phyloP scores from a whole-genome alignment of 2,797 vertebrate genomes.

The Potorous gilbertii region DNA sequence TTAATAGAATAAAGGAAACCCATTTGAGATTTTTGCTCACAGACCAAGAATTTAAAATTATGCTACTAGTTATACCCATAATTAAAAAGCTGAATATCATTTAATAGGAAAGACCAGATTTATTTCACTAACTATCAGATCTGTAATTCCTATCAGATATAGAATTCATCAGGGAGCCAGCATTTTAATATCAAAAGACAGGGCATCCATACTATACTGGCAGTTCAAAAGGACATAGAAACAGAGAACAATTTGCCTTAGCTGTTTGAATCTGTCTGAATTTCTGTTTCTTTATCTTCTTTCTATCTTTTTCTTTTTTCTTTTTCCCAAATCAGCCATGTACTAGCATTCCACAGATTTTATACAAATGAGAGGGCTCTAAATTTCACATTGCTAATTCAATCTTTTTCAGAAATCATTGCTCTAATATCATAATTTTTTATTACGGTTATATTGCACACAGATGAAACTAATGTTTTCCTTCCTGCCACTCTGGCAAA shows the following conservation, averaged over 20 bases:
- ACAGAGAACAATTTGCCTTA: background rate
- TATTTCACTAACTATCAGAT: conserved; percentile 53
- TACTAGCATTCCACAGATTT: conserved; percentile 49
- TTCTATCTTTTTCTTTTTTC: background rate
- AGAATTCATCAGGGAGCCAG: background rate
- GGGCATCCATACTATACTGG: background rate
- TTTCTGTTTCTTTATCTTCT: background rate
- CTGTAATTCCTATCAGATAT: background rate
- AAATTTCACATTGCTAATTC: conserved; percentile 72
- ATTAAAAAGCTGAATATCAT: conserved; percentile 54
- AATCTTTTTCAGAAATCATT: conserved; percentile 75
- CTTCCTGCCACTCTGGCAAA: conserved; percentile 66
- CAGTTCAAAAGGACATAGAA: background rate
- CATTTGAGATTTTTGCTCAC: conserved; percentile 38
- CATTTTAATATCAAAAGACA: background rate
- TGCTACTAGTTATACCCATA: conserved; percentile 50
- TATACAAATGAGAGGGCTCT: conserved; percentile 64
- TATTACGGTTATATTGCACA: conserved; percentile 72
- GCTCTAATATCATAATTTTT: conserved; percentile 72
- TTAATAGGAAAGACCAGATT: conserved; percentile 53
- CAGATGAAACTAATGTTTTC: conserved; percentile 74
- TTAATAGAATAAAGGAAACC: conserved; percentile 48
- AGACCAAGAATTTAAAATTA: conserved; percentile 60
- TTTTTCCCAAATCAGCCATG: background rate
- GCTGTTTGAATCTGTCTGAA: background rate